Percentiles rank a stretch among this genome's conserved stretches.
These are phyloP conservation scores for Sphyrna mokarran DNA, from an alignment of 2,113 vertebrate genomes.

Conservation along the genomic window DNA sequence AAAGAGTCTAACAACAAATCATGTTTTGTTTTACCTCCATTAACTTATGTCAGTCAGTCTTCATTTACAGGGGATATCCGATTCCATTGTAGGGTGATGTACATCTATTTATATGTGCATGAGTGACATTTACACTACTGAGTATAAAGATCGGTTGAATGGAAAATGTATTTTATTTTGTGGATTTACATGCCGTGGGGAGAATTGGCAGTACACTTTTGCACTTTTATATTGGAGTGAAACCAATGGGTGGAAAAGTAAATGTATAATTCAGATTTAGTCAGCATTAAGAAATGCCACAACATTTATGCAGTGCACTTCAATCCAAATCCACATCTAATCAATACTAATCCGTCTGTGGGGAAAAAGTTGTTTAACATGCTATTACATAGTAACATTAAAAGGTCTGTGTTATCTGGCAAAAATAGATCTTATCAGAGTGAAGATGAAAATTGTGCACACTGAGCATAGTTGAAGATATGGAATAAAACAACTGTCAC, in stretches of 20 bases:
- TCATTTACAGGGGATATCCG: not conserved
- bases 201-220: not conserved
- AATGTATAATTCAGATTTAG: slow-evolving; percentile 35
- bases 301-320: slow-evolving; percentile 30
- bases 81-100: not conserved
- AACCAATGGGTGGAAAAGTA: slow-evolving; percentile 12
- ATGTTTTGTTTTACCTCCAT: not conserved
- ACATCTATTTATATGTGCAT: not conserved
- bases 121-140: not conserved
- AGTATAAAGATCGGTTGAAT: slow-evolving; percentile 22
- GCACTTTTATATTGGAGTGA: slow-evolving; percentile 12
- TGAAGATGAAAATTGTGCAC: not conserved
- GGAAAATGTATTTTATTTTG: slow-evolving; percentile 17
- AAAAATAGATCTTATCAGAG: not conserved
- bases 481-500: not conserved
- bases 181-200: not conserved
- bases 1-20: not conserved
- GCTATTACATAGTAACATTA: slow-evolving; percentile 20
- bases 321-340: slow-evolving; percentile 28
- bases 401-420: not conserved
- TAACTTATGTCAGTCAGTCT: not conserved
- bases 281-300: slow-evolving; percentile 34
- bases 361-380: slow-evolving; percentile 33
- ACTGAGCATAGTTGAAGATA: not conserved
- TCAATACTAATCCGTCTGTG: slow-evolving; percentile 27